Conservation (phyloP, 2,888 invertebrate species). For the Hanleya hanleyi region DNA sequence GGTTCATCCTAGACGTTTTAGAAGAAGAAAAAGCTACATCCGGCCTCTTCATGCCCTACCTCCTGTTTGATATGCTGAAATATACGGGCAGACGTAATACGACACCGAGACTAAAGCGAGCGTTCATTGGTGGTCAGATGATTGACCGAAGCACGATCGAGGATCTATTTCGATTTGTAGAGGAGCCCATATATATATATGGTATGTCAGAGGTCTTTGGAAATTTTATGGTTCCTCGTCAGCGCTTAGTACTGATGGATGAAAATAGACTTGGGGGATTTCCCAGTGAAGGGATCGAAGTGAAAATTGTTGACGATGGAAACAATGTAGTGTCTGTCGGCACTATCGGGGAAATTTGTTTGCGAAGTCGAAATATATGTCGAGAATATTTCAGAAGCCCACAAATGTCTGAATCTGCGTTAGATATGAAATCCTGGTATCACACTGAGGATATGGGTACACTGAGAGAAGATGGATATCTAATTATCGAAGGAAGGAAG, state of each 20-base stretch:
- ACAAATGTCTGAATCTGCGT: background rate
- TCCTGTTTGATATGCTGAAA: background rate
- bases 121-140: background rate
- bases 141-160: background rate
- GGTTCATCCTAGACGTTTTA: background rate
- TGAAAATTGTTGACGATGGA: slow-evolving; percentile 10
- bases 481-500: background rate
- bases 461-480: background rate
- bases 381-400: background rate
- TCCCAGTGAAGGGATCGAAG: background rate
- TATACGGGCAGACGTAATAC: background rate
- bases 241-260: background rate
- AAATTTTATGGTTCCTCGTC: too few species aligned
- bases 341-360: slow-evolving; percentile 13
- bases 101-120: background rate
- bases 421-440: slow-evolving; percentile 7
- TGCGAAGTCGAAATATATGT: background rate
- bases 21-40: background rate
- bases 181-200: background rate
- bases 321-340: background rate
- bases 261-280: background rate
- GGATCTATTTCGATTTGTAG: background rate
- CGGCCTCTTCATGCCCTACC: background rate
- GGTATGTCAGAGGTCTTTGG: background rate
- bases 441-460: slow-evolving; percentile 12